These are phyloP conservation scores for Fistularia commersonii DNA, from an alignment of 2,797 vertebrate species.

Conservation along the genomic window DNA sequence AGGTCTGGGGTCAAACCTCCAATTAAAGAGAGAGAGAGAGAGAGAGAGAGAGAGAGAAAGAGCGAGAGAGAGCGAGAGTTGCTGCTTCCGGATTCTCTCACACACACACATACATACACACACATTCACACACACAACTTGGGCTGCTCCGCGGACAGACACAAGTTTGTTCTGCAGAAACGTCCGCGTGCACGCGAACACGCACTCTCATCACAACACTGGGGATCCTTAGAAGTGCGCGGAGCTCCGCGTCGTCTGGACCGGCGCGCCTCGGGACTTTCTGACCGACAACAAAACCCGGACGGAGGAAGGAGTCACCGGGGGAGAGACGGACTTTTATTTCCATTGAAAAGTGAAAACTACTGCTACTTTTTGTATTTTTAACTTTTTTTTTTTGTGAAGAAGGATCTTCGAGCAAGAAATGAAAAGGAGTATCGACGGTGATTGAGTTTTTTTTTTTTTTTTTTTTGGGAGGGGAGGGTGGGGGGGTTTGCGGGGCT, in stretches of 20 bases:
- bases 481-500: neutral
- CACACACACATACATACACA: slow-evolving; percentile 7
- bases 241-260: too few species aligned
- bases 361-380: slow-evolving; percentile 9
- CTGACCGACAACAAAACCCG: too few species aligned
- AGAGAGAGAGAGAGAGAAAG: slow-evolving; percentile 19
- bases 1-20: too few species aligned
- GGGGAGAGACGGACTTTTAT: too few species aligned
- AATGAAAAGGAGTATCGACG: neutral
- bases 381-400: slow-evolving; percentile 8
- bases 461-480: neutral
- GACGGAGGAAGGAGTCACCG: too few species aligned
- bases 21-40: neutral
- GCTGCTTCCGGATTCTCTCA: slow-evolving; percentile 4
- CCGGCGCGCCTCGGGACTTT: too few species aligned
- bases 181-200: too few species aligned
- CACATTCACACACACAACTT: slow-evolving; percentile 19
- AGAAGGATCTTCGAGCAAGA: slow-evolving; percentile 9
- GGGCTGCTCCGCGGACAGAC: slow-evolving; percentile 41
- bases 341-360: neutral
- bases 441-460: neutral
- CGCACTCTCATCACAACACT: too few species aligned
- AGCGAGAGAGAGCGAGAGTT: slow-evolving; percentile 11
- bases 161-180: slow-evolving; percentile 10
- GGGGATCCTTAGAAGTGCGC: too few species aligned